Evolutionary conservation across 2,888 invertebrate genomes (phyloP), one percentile per base, ranked within the genome.

Genomic region (Machimus atricapillus): DNA sequence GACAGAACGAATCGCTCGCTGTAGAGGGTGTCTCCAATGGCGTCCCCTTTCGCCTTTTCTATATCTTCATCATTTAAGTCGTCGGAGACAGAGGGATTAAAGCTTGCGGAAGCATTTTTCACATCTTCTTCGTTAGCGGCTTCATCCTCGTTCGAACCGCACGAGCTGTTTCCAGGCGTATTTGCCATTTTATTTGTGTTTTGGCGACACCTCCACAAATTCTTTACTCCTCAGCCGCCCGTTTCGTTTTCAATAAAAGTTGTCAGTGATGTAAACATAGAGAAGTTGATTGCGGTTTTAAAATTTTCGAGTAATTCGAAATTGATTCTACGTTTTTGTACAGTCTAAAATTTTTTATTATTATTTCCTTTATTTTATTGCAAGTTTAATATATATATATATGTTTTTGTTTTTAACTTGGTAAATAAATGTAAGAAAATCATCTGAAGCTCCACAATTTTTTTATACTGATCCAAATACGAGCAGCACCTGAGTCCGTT

Each of bases 21-120:
- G 91, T 96, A 97, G 40, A 96, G 94, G 0, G 97, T 97, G 88
- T 95, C 94, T 12, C 97, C 97, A 87, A 97, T 96, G 2, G 95
- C 95, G 92, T 97, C 97, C 23, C 97, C 97, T 90, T 94, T 94
- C 85, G 96, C 90, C 88, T 90, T 90, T 87, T 89, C 89, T 16
- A 91, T 87, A 77, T 91, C 89, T 46, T 90, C 91, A 8, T 58
- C 83, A 4, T 89, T 90, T 4, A 88, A 89, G 82, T 90, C 91
- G 4, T 90, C 90, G 12, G 89, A 88, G 7, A 89, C 87, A 0
- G 89, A 88, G 1, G 90, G 90, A 88, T 90, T 90, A 56, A 87
- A 90, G 56, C 89, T 89, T 16, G 89, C 52, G 1, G 87, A 66
- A 3, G 85, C 87, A n/a, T 40, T 76, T 76, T 87, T 87, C 74